These are phyloP conservation scores for Caenorhabditis sp. DNA, from an alignment of 2,888 invertebrate genomes.

Conservation along the genomic window DNA sequence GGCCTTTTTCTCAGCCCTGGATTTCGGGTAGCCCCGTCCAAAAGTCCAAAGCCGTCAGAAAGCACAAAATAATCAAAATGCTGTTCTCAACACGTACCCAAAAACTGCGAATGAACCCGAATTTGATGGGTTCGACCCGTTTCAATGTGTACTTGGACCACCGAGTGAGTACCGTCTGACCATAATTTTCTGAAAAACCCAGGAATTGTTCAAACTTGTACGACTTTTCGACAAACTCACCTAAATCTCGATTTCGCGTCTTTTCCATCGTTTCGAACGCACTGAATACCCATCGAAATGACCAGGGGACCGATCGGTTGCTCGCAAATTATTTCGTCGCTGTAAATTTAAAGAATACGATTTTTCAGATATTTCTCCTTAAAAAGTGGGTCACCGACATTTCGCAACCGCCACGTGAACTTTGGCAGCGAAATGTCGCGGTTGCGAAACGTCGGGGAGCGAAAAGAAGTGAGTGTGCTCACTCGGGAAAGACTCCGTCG, in stretches of 20 bases:
- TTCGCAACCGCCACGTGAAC: no score
- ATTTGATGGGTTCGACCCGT: constrained; percentile 99
- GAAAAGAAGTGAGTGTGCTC: constrained; percentile 79
- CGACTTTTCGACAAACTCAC: constrained; percentile 31
- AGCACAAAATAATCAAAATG: background rate
- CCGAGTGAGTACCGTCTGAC: constrained; percentile 83
- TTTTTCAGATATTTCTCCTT: no score
- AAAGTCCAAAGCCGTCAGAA: no score
- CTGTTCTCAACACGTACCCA: constrained; percentile 83
- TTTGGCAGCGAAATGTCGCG: no score
- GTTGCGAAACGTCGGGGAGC: background rate
- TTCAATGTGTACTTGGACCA: constrained; percentile 93
- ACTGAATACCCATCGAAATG: constrained; percentile 96
- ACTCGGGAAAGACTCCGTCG: constrained; percentile 94
- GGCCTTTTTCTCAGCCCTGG: no score
- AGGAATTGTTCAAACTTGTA: no score
- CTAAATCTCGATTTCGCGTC: constrained; percentile 62
- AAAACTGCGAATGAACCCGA: constrained; percentile 95
- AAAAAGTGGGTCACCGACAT: background rate
- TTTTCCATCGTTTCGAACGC: constrained; percentile 89
- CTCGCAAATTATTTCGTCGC: constrained; percentile 73
- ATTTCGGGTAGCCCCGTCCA: no score
- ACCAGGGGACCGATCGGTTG: constrained; percentile 76
- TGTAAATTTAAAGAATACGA: constrained; percentile 58
- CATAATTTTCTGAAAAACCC: constrained; percentile 52